Percentiles rank a stretch among this genome's conserved stretches.
Evolutionary conservation across 1,140 invertebrate species (phyloP).

Genomic region (Orius laevigatus): DNA sequence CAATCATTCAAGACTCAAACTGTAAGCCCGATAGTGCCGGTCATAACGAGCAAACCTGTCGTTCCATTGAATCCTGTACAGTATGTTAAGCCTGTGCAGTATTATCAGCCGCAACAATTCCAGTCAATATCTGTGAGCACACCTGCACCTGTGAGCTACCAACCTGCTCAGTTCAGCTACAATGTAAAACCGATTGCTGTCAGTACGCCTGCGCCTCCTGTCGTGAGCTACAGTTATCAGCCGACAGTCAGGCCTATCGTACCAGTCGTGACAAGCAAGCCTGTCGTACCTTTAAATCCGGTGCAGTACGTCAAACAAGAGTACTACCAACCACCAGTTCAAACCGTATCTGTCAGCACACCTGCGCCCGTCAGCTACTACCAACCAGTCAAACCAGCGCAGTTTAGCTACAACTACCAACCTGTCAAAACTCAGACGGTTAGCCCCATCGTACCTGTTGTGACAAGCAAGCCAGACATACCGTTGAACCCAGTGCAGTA

Average conservation of each 20-base stretch:
- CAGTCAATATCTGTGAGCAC: not conserved
- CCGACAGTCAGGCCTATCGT: slow-evolving; percentile 1
- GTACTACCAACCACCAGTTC: not conserved
- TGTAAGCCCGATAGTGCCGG: not conserved
- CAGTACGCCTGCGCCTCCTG: slow-evolving; percentile 10
- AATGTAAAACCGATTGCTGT: not conserved
- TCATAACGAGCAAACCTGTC: slow-evolving; percentile 13
- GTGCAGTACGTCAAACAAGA: slow-evolving; percentile 14
- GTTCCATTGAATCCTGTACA: slow-evolving; percentile 22
- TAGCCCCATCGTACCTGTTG: slow-evolving; percentile 2
- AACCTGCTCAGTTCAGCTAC: not conserved
- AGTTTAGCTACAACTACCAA: slow-evolving; percentile 11
- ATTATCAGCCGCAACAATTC: slow-evolving; percentile 5
- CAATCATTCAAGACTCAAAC: slow-evolving; percentile 16
- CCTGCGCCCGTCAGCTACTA: not conserved
- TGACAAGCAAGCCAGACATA: not conserved
- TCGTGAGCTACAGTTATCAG: slow-evolving; percentile 11
- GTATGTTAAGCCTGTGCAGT: slow-evolving; percentile 16
- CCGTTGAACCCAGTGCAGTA: slow-evolving; percentile 2
- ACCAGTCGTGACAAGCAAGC: slow-evolving; percentile 7
- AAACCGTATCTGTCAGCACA: not conserved
- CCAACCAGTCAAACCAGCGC: slow-evolving; percentile 16
- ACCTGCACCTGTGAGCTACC: not conserved
- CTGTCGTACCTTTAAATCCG: slow-evolving; percentile 14
- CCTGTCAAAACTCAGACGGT: slow-evolving; percentile 1